Base-by-base conservation (phyloP, 64 coral and sea anemone species). In the Actinia tenebrosa region DNA sequence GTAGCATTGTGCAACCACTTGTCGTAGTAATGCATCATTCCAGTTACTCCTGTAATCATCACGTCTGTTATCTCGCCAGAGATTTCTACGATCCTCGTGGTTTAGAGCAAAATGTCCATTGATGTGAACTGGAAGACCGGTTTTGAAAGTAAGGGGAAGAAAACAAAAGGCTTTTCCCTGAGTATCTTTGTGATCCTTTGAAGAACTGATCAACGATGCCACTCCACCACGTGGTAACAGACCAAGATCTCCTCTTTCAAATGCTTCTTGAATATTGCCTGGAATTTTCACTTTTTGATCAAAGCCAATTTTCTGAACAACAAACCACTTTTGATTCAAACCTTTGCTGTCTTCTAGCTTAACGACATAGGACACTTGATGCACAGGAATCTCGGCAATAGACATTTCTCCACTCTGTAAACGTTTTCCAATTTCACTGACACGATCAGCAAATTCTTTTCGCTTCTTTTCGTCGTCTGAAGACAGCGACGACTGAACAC, bases 71-170 rank as follows among this genome's bases (percentile, higher is more conserved):
- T 87, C 89, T 56, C 37, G 77, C 95, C 92, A 94, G 42, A 98
- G 78, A 54, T 61, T 91, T 78, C 92, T 81, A 79, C 95, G 84
- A 44, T 89, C 86, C 80, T 94, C 89, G 86, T 98, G 93, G 84
- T 95, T 92, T 46, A 98, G 26, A 53, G 95, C 95, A 89, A 98
- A 98, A 87, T 98, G 95, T 1, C 95, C 95, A 79, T 98, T 98
- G 27, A 98, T 89, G 55, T 89, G 88, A 66, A 92, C 92, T 14
- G 95, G 95, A 56, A 98, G 87, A 20, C 83, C 60, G 16, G 95
- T 94, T 66, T 44, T 42, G 10, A 78, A 53, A 16, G 95, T 92
- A 7, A 98, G 87, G 47, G 95, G 95, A 83, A 98, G 95, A 19
- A 94, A 94, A 52, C 95, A 98, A 83, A 89, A 98, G 44, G 92